Conservation (phyloP, 2,797 vertebrate genomes). For the Dendrocincla fuliginosa region DNA sequence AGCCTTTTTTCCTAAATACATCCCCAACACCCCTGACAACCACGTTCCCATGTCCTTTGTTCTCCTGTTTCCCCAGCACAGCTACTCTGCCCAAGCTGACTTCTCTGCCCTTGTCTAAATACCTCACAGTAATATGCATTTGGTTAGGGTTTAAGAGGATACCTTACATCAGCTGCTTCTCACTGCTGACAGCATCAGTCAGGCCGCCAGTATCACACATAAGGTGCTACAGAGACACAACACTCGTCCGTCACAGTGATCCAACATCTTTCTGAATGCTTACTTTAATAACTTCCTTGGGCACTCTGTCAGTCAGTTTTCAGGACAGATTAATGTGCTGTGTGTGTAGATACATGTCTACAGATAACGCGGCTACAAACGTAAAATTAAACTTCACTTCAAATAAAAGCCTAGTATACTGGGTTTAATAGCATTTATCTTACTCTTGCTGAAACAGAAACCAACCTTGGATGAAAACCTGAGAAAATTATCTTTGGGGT, state of each 20-base stretch:
- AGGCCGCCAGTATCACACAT: neutral
- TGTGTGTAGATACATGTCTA: neutral
- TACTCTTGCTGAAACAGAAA: neutral
- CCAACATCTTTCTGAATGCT: neutral
- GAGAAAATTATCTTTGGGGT: neutral
- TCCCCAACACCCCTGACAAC: neutral
- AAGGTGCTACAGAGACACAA: neutral
- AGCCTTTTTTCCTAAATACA: neutral
- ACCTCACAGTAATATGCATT: neutral
- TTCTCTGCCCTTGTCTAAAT: neutral
- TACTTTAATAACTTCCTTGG: neutral
- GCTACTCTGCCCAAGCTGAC: neutral
- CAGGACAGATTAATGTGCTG: neutral
- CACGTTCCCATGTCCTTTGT: fast-evolving
- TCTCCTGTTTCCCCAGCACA: neutral
- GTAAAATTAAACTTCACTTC: neutral
- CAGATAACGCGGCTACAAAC: neutral
- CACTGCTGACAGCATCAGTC: neutral
- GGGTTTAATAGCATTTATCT: neutral
- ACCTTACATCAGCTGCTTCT: neutral
- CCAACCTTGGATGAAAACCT: neutral
- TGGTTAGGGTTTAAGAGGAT: neutral
- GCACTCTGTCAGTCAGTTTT: neutral
- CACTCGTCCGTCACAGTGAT: neutral
- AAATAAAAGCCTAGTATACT: neutral